These are phyloP conservation scores for Urocyon cinereoargenteus DNA, from an alignment of 2,797 vertebrate species.

Conservation along the genomic window DNA sequence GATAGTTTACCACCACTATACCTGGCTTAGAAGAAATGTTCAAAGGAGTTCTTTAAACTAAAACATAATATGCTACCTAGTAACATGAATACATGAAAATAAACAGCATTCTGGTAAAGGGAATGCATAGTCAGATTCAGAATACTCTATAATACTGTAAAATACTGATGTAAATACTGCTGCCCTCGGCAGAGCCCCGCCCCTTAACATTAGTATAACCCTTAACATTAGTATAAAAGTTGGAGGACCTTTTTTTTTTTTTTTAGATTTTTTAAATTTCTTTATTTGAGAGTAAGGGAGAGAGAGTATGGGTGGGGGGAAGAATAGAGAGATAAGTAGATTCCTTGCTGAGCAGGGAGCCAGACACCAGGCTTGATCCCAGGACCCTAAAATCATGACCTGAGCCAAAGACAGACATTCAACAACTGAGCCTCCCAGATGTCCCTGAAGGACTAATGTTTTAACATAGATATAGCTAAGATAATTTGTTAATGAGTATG, in stretches of 20 bases:
- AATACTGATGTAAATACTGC: background rate
- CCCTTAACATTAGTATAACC: background rate
- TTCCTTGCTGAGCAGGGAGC: too few relatives aligned
- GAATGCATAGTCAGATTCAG: background rate
- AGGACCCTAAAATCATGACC: too few relatives aligned
- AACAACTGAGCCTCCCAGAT: too few relatives aligned
- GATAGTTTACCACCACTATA: background rate
- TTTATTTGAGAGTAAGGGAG: background rate
- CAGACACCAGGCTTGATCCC: too few relatives aligned
- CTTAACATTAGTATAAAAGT: background rate
- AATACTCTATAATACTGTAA: background rate
- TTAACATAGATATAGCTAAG: too few relatives aligned
- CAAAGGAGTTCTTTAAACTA: background rate
- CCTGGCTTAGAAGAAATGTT: background rate
- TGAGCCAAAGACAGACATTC: too few relatives aligned
- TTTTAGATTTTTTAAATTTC: background rate
- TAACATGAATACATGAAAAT: background rate
- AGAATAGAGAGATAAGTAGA: too few relatives aligned
- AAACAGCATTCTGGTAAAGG: background rate
- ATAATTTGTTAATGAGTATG: too few relatives aligned
- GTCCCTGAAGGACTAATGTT: too few relatives aligned
- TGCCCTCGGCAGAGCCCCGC: too few relatives aligned
- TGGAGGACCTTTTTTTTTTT: background rate
- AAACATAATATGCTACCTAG: background rate
- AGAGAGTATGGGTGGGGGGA: too few relatives aligned